Evolutionary conservation across 2,797 vertebrate genomes (phyloP).

Genomic region (Phrynocephalus vlangalii): DNA sequence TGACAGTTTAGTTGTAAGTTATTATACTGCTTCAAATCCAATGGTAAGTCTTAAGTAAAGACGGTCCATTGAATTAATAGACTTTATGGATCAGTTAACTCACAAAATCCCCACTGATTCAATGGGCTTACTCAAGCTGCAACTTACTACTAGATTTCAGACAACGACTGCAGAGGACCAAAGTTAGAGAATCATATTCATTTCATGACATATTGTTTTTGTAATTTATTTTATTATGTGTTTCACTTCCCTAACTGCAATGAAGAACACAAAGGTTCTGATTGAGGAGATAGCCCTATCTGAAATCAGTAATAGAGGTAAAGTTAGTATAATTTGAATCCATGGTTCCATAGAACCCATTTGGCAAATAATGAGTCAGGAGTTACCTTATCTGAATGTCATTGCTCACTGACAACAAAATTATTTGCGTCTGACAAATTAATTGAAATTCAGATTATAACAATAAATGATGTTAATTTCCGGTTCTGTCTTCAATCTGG

Average conservation of each 20-base stretch:
- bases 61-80: too few species aligned
- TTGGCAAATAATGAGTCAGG: too few species aligned
- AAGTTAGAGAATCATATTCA: not conserved
- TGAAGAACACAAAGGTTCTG: not conserved
- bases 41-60: too few species aligned
- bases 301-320: not conserved
- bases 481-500: not conserved
- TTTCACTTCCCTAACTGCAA: too few species aligned
- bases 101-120: too few species aligned
- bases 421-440: not conserved
- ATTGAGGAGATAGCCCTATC: not conserved
- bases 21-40: too few species aligned
- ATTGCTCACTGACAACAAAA: not conserved
- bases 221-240: not conserved
- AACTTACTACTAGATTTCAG: too few species aligned
- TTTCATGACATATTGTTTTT: not conserved
- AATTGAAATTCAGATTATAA: not conserved
- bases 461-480: conserved; percentile 1
- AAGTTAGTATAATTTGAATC: too few species aligned
- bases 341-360: not conserved
- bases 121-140: too few species aligned
- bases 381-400: too few species aligned
- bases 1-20: not conserved
- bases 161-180: not conserved
- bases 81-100: too few species aligned